Conservation (phyloP, 2,113 vertebrate species). For the Daphoenositta chrysoptera region DNA sequence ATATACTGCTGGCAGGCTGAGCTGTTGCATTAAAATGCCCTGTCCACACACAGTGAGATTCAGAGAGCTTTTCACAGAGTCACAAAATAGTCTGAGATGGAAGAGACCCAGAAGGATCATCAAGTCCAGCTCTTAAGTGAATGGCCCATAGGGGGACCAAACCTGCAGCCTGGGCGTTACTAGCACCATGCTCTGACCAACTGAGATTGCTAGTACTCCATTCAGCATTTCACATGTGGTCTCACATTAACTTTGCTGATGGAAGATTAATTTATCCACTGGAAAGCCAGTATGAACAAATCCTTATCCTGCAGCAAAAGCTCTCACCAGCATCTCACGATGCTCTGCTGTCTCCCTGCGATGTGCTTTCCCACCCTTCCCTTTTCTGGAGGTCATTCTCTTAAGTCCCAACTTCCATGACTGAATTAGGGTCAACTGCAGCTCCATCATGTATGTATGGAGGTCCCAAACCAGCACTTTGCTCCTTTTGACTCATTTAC, state of each 20-base stretch:
- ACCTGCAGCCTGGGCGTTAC: not conserved
- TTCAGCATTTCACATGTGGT: not conserved
- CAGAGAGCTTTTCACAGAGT: not conserved
- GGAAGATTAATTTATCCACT: not conserved
- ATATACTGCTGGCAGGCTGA: not conserved
- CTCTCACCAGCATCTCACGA: not conserved
- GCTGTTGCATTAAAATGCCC: not conserved
- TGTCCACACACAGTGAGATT: not conserved
- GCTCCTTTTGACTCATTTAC: not conserved
- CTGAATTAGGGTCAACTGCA: not conserved
- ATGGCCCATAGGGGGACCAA: not conserved
- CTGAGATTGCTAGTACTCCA: not conserved
- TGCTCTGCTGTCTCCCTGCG: not conserved
- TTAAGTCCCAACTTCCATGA: not conserved
- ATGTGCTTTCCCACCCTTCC: not conserved
- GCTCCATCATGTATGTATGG: accelerated
- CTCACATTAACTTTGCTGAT: not conserved
- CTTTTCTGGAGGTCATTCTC: not conserved
- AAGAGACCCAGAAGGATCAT: not conserved
- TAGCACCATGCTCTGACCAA: not conserved
- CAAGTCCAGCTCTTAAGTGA: not conserved
- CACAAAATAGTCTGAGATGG: not conserved
- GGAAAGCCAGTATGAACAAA: not conserved
- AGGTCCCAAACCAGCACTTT: not conserved
- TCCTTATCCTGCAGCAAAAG: not conserved